Evolutionary conservation across 2,113 vertebrate species (phyloP).

Genomic region (Austrofundulus limnaeus): DNA sequence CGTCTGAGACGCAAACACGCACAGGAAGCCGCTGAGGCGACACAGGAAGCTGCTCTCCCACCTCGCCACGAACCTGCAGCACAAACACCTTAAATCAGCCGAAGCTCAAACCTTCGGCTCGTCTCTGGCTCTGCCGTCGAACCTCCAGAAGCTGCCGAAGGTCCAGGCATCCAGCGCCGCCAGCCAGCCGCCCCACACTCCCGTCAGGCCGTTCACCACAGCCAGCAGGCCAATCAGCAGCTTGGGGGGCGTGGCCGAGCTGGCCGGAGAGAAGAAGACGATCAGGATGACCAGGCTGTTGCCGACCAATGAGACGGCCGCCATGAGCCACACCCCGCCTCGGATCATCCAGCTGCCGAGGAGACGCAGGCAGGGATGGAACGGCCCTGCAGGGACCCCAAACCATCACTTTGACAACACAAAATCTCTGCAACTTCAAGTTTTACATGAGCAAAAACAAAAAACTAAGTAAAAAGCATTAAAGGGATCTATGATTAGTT

Average conservation of each 20-base stretch:
- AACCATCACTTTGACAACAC: too few relatives aligned
- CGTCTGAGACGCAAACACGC: slow-evolving; percentile 87
- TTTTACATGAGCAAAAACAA: too few relatives aligned
- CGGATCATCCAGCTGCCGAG: slow-evolving; percentile 92
- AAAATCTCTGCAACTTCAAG: not conserved
- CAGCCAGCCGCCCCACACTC: slow-evolving; percentile 83
- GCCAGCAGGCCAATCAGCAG: slow-evolving; percentile 87
- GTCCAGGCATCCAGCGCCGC: slow-evolving; percentile 86
- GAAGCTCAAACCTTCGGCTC: not conserved
- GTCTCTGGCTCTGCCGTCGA: not conserved
- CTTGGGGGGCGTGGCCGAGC: slow-evolving; percentile 79
- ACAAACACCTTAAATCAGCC: not conserved
- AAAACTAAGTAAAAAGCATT: not conserved
- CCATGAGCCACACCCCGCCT: slow-evolving; percentile 88
- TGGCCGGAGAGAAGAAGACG: slow-evolving; percentile 80
- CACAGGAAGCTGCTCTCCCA: slow-evolving; percentile 91
- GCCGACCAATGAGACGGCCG: slow-evolving; percentile 82
- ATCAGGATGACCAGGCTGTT: slow-evolving; percentile 85
- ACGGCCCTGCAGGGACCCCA: slow-evolving; percentile 80
- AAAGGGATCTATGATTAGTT: too few relatives aligned
- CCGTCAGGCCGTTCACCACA: slow-evolving; percentile 84
- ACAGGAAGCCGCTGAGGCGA: slow-evolving; percentile 84
- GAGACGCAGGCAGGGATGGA: slow-evolving; percentile 89
- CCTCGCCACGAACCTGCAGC: slow-evolving; percentile 76
- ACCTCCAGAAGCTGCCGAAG: slow-evolving; percentile 87